Conservation (phyloP, 2,113 vertebrate species). For the Heterocephalus glaber region DNA sequence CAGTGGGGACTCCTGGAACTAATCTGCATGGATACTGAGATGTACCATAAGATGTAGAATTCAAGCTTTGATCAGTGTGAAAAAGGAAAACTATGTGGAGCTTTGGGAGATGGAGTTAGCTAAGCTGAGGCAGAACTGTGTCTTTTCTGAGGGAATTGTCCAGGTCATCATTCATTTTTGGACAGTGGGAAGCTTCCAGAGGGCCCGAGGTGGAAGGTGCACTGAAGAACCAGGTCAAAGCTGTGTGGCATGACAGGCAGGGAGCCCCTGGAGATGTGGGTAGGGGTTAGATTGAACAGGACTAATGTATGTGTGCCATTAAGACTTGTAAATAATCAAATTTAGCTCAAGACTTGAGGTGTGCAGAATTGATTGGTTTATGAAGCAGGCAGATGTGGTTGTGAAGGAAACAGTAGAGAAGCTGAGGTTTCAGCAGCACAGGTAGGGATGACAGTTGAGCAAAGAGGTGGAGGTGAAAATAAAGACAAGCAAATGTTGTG, state of each 20-base stretch:
- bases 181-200: neutral
- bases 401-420: neutral
- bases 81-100: neutral
- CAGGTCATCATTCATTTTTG: neutral
- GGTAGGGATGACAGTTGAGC: neutral
- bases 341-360: neutral
- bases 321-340: neutral
- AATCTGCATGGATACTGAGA: neutral
- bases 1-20: neutral
- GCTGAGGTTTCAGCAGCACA: neutral
- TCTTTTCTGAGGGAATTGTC: neutral
- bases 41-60: neutral
- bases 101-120: neutral
- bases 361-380: neutral
- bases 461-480: neutral
- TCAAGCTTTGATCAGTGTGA: neutral
- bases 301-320: no score
- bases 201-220: neutral
- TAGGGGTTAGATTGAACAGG: neutral
- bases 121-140: neutral
- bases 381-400: neutral
- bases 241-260: neutral
- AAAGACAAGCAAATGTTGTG: neutral
- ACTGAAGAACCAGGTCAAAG: neutral
- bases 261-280: neutral